Evolutionary conservation across 2,113 vertebrate genomes (phyloP).

Genomic region (Misgurnus anguillicaudatus): DNA sequence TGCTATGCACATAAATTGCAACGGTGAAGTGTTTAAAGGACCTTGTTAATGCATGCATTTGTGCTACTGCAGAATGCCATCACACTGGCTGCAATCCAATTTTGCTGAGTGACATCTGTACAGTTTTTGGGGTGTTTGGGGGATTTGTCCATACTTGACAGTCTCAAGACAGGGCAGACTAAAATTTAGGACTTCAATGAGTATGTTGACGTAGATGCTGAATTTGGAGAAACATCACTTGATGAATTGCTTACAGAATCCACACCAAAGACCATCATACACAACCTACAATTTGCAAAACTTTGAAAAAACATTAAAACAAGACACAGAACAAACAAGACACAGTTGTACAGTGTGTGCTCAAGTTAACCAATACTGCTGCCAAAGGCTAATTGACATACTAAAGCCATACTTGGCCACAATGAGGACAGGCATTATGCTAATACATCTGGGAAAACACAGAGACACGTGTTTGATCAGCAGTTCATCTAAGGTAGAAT

Average conservation of each 20-base stretch:
- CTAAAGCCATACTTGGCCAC: neutral
- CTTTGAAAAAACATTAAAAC: neutral
- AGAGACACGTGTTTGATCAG: neutral
- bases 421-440: neutral
- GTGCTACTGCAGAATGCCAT: neutral
- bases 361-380: neutral
- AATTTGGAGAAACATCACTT: neutral
- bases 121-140: neutral
- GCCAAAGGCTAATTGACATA: neutral
- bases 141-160: neutral
- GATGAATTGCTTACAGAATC: neutral
- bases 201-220: neutral
- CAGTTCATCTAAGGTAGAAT: too few relatives aligned
- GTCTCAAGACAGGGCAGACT: neutral
- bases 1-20: neutral
- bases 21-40: neutral
- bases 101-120: neutral
- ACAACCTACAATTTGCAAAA: neutral
- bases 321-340: neutral
- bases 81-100: neutral
- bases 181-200: neutral
- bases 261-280: neutral
- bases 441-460: conserved; percentile 1
- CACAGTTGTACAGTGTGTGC: neutral
- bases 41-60: neutral